Percentiles rank a stretch among this genome's conserved stretches.
Evolutionary conservation across 2,888 invertebrate species (phyloP).

Genomic region (Drosophila kambysellisi): DNA sequence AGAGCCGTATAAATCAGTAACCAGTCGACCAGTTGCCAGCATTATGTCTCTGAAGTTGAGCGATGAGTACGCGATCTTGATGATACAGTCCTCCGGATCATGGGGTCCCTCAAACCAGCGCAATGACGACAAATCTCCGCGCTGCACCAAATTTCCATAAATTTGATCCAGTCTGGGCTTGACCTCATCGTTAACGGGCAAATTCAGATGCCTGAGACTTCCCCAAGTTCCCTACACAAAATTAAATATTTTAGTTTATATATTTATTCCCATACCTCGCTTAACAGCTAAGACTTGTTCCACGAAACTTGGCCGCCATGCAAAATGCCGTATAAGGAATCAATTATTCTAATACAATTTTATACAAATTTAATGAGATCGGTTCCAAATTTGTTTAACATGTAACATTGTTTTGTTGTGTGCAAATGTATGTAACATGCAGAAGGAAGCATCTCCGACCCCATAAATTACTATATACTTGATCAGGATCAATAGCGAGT

Average conservation of each 20-base stretch:
- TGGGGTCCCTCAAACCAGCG: conserved; percentile 92
- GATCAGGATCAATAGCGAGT: too few relatives aligned
- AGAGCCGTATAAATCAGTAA: conserved; percentile 91
- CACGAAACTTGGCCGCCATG: too few relatives aligned
- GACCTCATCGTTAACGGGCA: conserved; percentile 85
- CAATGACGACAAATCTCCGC: conserved; percentile 94
- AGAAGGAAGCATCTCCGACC: too few relatives aligned
- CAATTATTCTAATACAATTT: too few relatives aligned
- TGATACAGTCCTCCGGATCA: conserved; percentile 86
- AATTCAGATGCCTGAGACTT: conserved; percentile 92
- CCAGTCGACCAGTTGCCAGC: conserved; percentile 96
- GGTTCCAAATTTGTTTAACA: too few relatives aligned
- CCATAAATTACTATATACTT: too few relatives aligned
- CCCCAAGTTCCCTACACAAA: conserved; percentile 86
- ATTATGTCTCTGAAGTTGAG: conserved; percentile 98
- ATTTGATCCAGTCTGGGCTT: conserved; percentile 88
- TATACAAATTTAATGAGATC: too few relatives aligned
- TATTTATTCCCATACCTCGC: too few relatives aligned
- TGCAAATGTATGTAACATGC: too few relatives aligned
- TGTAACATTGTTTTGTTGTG: too few relatives aligned
- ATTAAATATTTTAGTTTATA: not conserved
- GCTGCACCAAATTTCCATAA: conserved; percentile 90
- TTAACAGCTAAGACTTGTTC: too few relatives aligned
- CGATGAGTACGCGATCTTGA: conserved; percentile 88
- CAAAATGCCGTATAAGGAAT: too few relatives aligned